Base-by-base conservation (phyloP, 2,888 invertebrate genomes). In the Andrena camellia region DNA sequence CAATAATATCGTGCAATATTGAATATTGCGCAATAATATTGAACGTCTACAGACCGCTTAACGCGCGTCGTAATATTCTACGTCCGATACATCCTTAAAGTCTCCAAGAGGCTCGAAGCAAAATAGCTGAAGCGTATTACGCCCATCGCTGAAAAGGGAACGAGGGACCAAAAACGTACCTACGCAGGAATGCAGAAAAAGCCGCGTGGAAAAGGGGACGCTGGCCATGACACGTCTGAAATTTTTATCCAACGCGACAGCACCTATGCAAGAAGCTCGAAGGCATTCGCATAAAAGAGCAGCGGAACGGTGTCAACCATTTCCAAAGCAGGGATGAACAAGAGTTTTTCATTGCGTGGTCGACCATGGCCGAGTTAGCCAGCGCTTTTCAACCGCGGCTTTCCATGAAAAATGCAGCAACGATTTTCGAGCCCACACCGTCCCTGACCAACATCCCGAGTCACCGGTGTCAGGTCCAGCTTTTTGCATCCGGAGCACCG, bases 351-450 rank as follows among this genome's bases (percentile, higher is more conserved):
- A 8, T 31, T 13, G 10, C 33, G 13, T 20, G 13, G 6, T 3
- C 66, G 80, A 26, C 80, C 75, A 7, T 80, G 80, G 75, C 80
- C 80, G 80, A 70, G 62, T 75, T 80, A 23, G 57, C 42, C n/a
- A 8, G 23, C 17, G 42, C 76, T 48, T 66, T 71, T 66, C 35
- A 42, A 42, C 31, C 31, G 31, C 31, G 62, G n/a, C 48, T 54
- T 71, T 57, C 57, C 29, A 71, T 80, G 67, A 76, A 80, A 76
- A 59, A 76, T 76, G 75, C 66, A 80, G 62, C 59, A 54, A 59
- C 48, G 54, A 80, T 71, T 76, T 75, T 76, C 57, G 42, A 33
- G 33, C 26, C 3, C 62, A 26, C 68, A 5, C 20, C 31, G 80
- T 59, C 75, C 80, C 75, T 75, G 75, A 70, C 80, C 69, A 70